Conservation (phyloP, 2,888 invertebrate species). For the Chorisops tibialis region DNA sequence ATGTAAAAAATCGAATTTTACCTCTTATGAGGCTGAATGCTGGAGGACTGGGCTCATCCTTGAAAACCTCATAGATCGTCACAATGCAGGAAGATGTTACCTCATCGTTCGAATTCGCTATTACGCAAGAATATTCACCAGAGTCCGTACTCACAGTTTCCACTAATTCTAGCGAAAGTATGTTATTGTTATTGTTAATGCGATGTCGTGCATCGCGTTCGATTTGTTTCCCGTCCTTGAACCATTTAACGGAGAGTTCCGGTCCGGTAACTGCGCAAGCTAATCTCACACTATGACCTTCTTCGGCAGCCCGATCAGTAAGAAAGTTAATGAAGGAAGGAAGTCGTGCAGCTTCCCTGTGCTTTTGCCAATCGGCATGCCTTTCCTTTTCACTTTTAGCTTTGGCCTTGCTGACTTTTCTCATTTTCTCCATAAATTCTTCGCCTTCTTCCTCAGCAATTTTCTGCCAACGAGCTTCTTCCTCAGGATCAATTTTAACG, state of each 20-base stretch:
- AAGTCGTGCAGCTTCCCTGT: slow-evolving; percentile 47
- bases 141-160: slow-evolving; percentile 61
- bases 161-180: slow-evolving; percentile 56
- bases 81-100: slow-evolving; percentile 69
- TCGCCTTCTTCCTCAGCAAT: slow-evolving; percentile 49
- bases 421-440: slow-evolving; percentile 48
- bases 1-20: too few relatives aligned
- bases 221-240: slow-evolving; percentile 61
- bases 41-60: slow-evolving; percentile 68
- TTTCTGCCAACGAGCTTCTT: slow-evolving; percentile 48
- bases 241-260: slow-evolving; percentile 71
- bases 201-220: slow-evolving; percentile 50
- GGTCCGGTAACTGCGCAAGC: slow-evolving; percentile 75
- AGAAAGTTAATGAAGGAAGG: slow-evolving; percentile 56
- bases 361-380: slow-evolving; percentile 50
- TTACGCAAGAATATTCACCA: slow-evolving; percentile 67
- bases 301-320: slow-evolving; percentile 71
- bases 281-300: slow-evolving; percentile 70
- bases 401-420: slow-evolving; percentile 46
- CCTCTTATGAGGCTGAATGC: slow-evolving; percentile 67
- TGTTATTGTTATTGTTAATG: slow-evolving; percentile 58
- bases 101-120: slow-evolving; percentile 71
- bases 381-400: slow-evolving; percentile 47
- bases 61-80: slow-evolving; percentile 70
- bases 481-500: slow-evolving; percentile 45